phyloP scores from a whole-genome alignment of 2,113 vertebrate genomes.

The Notiomystis cincta region DNA sequence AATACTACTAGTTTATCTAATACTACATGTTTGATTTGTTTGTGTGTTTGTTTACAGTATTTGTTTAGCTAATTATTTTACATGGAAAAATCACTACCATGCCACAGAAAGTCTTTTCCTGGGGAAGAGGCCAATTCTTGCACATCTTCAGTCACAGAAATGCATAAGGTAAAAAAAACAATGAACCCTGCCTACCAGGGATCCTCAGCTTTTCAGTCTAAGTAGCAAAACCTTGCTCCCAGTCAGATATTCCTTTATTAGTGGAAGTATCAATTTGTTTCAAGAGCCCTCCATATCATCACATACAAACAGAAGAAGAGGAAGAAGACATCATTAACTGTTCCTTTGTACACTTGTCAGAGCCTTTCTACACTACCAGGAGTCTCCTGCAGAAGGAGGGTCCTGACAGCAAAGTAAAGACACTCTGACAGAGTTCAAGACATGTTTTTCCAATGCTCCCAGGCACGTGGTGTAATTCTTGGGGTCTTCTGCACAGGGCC shows the following conservation, averaged over 20 bases:
- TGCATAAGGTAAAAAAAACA: not conserved
- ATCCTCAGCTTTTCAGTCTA: not conserved
- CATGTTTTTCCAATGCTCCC: fast-evolving
- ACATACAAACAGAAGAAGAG: not conserved
- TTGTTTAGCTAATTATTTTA: not conserved
- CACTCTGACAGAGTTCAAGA: not conserved
- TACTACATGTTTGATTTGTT: not conserved
- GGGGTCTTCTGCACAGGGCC: not conserved
- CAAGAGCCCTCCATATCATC: not conserved
- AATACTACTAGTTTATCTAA: not conserved
- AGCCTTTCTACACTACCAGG: not conserved
- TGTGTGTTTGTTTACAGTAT: not conserved
- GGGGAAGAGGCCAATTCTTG: not conserved
- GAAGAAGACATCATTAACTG: not conserved
- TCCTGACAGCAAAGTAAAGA: not conserved
- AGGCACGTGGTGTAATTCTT: not conserved
- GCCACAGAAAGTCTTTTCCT: not conserved
- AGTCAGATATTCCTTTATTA: not conserved
- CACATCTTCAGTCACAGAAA: not conserved
- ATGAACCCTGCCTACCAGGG: not conserved
- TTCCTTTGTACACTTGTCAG: not conserved
- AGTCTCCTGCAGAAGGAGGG: not conserved
- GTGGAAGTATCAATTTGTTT: not conserved
- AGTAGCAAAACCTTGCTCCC: not conserved
- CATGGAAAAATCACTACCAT: not conserved